Conservation (phyloP, 1,140 invertebrate genomes). For the Aradophagus sp. region DNA sequence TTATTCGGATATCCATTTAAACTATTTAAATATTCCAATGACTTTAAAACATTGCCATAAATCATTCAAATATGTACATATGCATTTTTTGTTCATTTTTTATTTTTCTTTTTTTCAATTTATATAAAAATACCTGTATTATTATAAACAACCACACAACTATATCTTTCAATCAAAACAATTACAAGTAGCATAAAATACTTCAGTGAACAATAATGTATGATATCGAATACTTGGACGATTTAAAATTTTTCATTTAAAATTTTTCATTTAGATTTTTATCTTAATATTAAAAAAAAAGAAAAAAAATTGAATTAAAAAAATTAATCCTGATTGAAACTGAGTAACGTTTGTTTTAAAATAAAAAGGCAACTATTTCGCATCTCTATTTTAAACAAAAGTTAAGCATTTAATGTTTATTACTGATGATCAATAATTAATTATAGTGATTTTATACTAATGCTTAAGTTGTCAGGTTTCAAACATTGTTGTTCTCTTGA, state of each 20-base stretch:
- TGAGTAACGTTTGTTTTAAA: no score
- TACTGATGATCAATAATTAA: conserved; percentile 4
- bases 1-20: conserved; percentile 20
- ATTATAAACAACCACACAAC: conserved; percentile 33
- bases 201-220: conserved; percentile 24
- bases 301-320: no score
- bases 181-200: conserved; percentile 14
- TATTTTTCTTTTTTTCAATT: no score
- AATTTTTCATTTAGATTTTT: no score
- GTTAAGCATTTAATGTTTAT: no score
- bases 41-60: conserved; percentile 34
- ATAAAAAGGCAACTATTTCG: no score
- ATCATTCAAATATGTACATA: conserved; percentile 39
- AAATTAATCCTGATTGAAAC: no score
- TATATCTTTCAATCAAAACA: conserved; percentile 40
- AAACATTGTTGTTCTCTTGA: conserved; percentile 39
- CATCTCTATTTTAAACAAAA: no score
- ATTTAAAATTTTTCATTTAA: no score
- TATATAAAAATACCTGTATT: conserved; percentile 44
- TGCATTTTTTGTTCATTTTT: conserved; percentile 22
- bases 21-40: conserved; percentile 46
- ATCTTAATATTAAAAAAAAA: no score
- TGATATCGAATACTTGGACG: neutral
- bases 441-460: no score
- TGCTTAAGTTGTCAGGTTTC: neutral